Evolutionary conservation across 2,888 invertebrate species (phyloP).

Genomic region (Amiota mariae): DNA sequence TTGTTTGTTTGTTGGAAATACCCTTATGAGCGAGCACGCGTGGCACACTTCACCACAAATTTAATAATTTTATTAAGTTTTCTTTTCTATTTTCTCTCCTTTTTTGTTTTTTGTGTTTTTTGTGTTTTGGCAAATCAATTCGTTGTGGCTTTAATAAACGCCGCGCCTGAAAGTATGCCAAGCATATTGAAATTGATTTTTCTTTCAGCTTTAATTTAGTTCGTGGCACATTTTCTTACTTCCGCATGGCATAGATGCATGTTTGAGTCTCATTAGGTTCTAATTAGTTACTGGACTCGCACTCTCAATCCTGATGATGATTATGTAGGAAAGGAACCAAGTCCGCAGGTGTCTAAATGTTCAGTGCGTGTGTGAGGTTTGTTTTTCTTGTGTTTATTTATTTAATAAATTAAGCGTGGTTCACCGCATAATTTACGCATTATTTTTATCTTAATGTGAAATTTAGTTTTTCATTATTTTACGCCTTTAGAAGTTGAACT

Average conservation of each 20-base stretch:
- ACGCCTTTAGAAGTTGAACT: conserved; percentile 43
- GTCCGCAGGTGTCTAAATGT: conserved; percentile 17
- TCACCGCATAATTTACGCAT: conserved; percentile 61
- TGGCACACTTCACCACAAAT: conserved; percentile 47
- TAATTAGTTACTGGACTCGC: conserved; percentile 57
- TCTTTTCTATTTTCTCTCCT: background rate
- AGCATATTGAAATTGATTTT: conserved; percentile 6
- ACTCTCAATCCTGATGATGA: no score
- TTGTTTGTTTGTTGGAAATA: background rate
- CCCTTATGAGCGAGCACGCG: background rate
- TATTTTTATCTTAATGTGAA: conserved; percentile 61
- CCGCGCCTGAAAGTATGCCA: conserved; percentile 43
- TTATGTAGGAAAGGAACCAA: background rate
- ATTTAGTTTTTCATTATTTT: conserved; percentile 64
- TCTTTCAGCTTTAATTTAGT: conserved; percentile 42
- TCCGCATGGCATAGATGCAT: conserved; percentile 44
- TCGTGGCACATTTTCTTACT: conserved; percentile 23
- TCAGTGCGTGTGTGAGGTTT: conserved; percentile 23
- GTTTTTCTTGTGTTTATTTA: conserved; percentile 39
- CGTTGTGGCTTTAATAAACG: conserved; percentile 16
- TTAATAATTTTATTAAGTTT: conserved; percentile 26
- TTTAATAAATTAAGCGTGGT: conserved; percentile 52
- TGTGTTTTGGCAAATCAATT: no score
- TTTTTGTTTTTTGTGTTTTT: no score
- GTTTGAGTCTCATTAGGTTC: conserved; percentile 60